Percentiles rank a stretch among this genome's conserved stretches.
phyloP scores from a whole-genome alignment of 2,888 invertebrate genomes.

The Apotomis betuletana region DNA sequence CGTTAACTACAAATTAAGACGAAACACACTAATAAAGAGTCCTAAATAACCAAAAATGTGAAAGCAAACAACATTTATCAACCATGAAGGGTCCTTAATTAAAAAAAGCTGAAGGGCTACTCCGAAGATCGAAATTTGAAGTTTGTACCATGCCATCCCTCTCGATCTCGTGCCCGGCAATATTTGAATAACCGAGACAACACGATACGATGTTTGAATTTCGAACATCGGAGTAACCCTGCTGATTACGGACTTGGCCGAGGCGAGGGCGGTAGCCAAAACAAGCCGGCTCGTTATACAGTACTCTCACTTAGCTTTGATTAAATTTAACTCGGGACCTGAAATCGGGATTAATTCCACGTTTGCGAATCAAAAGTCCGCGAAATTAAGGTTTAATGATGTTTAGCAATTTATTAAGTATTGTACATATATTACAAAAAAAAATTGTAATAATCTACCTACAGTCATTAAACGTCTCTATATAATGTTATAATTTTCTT shows the following conservation, averaged over 20 bases:
- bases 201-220: too few relatives aligned
- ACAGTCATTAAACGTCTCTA: too few relatives aligned
- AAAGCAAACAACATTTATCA: conserved; percentile 27
- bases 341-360: conserved; percentile 32
- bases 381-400: conserved; percentile 30
- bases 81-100: conserved; percentile 32
- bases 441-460: too few relatives aligned
- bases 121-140: too few relatives aligned
- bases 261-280: conserved; percentile 20
- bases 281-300: conserved; percentile 37
- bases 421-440: too few relatives aligned
- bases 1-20: conserved; percentile 5
- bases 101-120: conserved; percentile 17
- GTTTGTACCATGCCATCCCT: too few relatives aligned
- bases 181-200: too few relatives aligned
- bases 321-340: conserved; percentile 38
- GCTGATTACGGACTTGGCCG: conserved; percentile 27
- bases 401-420: conserved; percentile 23
- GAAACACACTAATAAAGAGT: conserved; percentile 19
- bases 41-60: conserved; percentile 25
- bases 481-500: too few relatives aligned
- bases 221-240: too few relatives aligned
- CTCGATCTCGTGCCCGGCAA: too few relatives aligned
- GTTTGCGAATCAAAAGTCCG: conserved; percentile 36
- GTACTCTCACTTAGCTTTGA: conserved; percentile 34